A percentile compares a stretch with the other conserved stretches of the same genome.
phyloP scores from a whole-genome alignment of 2,797 vertebrate genomes.

The Artibeus jamaicensis region DNA sequence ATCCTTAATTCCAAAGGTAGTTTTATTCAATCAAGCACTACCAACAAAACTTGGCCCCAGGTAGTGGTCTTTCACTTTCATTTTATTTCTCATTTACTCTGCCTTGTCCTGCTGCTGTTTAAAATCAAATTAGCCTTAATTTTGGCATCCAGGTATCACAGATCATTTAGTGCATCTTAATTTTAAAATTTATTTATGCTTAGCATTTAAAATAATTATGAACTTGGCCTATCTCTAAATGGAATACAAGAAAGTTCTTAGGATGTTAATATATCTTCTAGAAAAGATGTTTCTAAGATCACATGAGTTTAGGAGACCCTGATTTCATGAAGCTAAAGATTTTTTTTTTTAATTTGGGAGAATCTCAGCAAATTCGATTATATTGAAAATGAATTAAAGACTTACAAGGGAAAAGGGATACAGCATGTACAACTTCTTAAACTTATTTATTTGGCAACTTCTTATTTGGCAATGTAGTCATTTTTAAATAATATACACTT shows the following conservation, averaged over 20 bases:
- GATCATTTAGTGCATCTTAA: neutral
- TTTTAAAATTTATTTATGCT: neutral
- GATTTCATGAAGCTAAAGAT: neutral
- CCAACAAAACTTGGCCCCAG: neutral
- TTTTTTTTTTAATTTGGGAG: neutral
- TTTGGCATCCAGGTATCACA: slow-evolving; percentile 33
- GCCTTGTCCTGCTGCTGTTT: slow-evolving; percentile 10
- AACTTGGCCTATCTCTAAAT: slow-evolving; percentile 29
- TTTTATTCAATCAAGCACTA: slow-evolving; percentile 39
- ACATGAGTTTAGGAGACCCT: neutral
- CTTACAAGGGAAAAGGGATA: neutral
- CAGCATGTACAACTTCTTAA: neutral
- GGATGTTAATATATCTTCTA: neutral
- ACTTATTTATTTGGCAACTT: too few relatives aligned
- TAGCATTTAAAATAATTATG: neutral
- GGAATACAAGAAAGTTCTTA: slow-evolving; percentile 21
- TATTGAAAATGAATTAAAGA: slow-evolving; percentile 13
- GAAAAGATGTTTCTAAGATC: neutral
- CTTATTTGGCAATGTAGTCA: neutral
- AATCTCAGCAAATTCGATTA: slow-evolving; percentile 13
- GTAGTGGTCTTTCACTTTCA: slow-evolving; percentile 8
- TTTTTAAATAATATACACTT: neutral
- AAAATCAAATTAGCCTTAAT: slow-evolving; percentile 60
- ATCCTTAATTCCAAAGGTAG: neutral
- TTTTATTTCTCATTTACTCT: slow-evolving; percentile 30